Conservation (phyloP, 2,888 invertebrate genomes). For the Cantharis flavilabris region DNA sequence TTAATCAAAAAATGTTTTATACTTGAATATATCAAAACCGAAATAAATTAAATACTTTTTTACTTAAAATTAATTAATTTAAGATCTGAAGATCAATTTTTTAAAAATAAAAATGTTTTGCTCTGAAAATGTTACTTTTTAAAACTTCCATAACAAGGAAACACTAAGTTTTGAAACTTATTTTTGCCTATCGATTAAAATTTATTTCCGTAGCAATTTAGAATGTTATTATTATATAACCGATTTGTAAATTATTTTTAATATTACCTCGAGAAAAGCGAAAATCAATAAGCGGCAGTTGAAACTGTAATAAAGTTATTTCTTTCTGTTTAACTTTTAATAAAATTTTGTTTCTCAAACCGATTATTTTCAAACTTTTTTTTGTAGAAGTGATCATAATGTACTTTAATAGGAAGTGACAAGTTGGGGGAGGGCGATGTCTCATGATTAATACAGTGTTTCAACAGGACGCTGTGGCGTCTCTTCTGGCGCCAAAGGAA, state of each 20-base stretch:
- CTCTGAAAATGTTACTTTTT: no score
- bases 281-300: background rate
- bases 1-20: background rate
- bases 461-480: constrained; percentile 28
- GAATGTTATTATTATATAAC: background rate
- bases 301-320: background rate
- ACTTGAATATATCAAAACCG: background rate
- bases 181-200: background rate
- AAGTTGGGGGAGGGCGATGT: constrained; percentile 14
- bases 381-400: constrained; percentile 7
- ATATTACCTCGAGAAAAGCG: background rate
- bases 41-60: background rate
- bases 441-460: constrained; percentile 24
- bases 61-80: no score
- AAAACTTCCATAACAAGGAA: background rate
- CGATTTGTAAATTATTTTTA: background rate
- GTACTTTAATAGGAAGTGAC: constrained; percentile 16
- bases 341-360: background rate
- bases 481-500: constrained; percentile 29
- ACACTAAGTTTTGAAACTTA: background rate
- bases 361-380: background rate
- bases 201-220: background rate
- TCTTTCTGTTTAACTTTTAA: background rate
- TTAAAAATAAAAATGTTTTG: no score
- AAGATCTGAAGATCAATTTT: no score